Base-by-base conservation (phyloP, 2,113 vertebrate genomes). In the Syrrhaptes paradoxus region DNA sequence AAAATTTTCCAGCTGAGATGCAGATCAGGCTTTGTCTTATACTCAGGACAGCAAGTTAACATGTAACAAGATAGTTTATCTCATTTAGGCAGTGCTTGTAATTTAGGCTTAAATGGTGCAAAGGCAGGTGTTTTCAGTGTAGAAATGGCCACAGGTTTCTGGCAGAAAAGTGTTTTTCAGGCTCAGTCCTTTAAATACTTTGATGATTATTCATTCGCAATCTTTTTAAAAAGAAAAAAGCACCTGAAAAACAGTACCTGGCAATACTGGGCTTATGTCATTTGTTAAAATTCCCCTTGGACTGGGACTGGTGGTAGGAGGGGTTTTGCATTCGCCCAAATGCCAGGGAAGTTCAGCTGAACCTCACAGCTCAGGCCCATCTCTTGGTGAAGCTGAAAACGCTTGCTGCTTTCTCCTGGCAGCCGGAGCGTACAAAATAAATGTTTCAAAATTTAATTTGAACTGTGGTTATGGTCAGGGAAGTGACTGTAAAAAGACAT, bases 1-100 rank as follows among this genome's bases (percentile, higher is more conserved):
- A 88, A 78, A 77, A 41, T 87, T 89, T 90, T 94, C 85, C 83
- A 89, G 75, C 68, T 71, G 82, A 90, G 85, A 81, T 68, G 66
- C 41, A 73, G 54, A 46, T 38, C 6, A 2, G 68, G 17, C 11
- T 66, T 95, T 96, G 93, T 70, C n/a, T 90, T 92, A n/a, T 75
- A 9, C 22, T 61, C 58, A 14, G 80, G 52, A 87, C 68, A 89
- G 31, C 25, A 41, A 66, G 90, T 97, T 95, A 96, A 95, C 28
- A 2, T 94, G 31, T 96, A 95, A 94, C 90, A 55, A 79, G 68
- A 24, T 21, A 75, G 57, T 87, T 94, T 89, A 31, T 90, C 73
- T 92, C 41, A 54, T 93, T 38, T 92, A 70, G 52, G 55, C 32
- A 57, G 25, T 83, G 43, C 68, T 73, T 59, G 21, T 74, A 84